Base-by-base conservation (phyloP, 2,888 invertebrate genomes). In the Eristalis intricaria region DNA sequence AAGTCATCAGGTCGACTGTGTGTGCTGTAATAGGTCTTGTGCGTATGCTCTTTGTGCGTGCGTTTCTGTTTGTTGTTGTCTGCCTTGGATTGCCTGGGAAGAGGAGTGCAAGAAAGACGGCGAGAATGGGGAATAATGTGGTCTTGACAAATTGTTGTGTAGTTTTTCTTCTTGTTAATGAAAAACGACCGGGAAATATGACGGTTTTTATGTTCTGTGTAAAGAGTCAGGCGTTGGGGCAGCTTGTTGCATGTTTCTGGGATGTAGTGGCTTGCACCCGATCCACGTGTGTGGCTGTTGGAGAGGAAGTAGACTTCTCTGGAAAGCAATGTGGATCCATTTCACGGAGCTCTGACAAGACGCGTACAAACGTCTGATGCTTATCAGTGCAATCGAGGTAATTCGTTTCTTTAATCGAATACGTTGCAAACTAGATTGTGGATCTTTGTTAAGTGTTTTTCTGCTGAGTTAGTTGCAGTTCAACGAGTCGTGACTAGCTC, bases 1-100 rank as follows among this genome's bases (percentile, higher is more conserved):
- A 71, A 84, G 76, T 80, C 70, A 71, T 80, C 71, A 68, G 79
- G 66, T 80, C 71, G 61, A 50, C 32, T 40, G 65, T 4, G 32
- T 13, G 65, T n/a, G 26, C 40, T 79, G 32, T 19, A 63, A 43
- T 69, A 15, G 32, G 40, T 61, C 43, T 43, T 64, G 64, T 32
- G 35, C 10, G 22, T 23, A 15, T 10, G 4, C n/a, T 13, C 38
- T 15, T 15, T n/a, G n/a, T n/a, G n/a, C n/a, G 29, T 65, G 35
- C 35, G 29, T 43, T 26, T 66, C 22, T 32, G 32, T 66, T 4
- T 63, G 29, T 50, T 61, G 19, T 63, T 64, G 19, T 15, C 63
- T 2, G n/a, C 4, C 43, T 43, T 43, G 5, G 43, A 19, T 19
- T n/a, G 19, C 0, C 50, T 10, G 50, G 19, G 8, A 8, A 50